Evolutionary conservation across 1,140 invertebrate genomes (phyloP).

Genomic region (Bombyx mandarina): DNA sequence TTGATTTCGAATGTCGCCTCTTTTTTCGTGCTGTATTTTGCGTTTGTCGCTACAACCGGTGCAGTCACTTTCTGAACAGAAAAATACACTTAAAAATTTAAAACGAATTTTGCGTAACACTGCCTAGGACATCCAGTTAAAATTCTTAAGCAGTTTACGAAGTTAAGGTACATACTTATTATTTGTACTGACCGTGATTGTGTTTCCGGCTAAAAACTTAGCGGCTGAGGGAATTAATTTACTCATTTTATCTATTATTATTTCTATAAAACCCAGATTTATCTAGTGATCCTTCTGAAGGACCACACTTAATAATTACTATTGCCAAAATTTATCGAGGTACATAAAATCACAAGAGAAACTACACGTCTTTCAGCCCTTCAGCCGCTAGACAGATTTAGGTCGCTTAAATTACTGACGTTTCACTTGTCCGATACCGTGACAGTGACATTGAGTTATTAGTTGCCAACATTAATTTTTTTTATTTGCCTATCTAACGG

Average conservation of each 20-base stretch:
- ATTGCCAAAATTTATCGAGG: background rate
- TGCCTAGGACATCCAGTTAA: background rate
- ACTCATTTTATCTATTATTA: constrained; percentile 48
- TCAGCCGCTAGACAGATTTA: too few species aligned
- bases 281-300: constrained; percentile 29
- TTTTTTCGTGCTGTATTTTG: constrained; percentile 74
- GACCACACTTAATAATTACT: constrained; percentile 19
- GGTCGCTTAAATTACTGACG: too few species aligned
- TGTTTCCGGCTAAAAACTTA: constrained; percentile 40
- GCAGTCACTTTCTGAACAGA: constrained; percentile 48
- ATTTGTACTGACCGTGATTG: constrained; percentile 34
- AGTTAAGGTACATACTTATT: background rate
- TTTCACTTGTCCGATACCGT: too few species aligned
- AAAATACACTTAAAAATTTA: constrained; percentile 9
- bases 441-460: too few species aligned
- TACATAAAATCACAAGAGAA: too few species aligned
- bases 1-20: constrained; percentile 83
- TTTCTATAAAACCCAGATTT: constrained; percentile 53
- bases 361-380: too few species aligned
- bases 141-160: too few species aligned
- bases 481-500: too few species aligned
- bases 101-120: background rate
- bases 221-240: constrained; percentile 50
- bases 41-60: constrained; percentile 56
- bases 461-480: too few species aligned